These are phyloP conservation scores for Battus philenor DNA, from an alignment of 1,140 invertebrate genomes.

Conservation along the genomic window DNA sequence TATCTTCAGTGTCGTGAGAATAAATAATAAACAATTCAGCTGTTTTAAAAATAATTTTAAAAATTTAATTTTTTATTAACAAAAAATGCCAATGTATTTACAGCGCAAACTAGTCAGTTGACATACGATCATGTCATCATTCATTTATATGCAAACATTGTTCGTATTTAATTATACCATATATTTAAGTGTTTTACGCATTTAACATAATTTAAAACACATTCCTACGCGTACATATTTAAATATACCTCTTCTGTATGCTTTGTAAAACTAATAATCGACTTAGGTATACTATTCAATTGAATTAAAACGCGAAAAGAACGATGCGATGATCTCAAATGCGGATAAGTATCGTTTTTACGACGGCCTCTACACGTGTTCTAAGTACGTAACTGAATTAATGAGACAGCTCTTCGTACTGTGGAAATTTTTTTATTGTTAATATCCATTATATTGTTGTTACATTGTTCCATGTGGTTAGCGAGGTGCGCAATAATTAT, in stretches of 20 bases:
- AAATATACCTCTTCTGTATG: constrained; percentile 1
- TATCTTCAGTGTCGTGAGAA: no score
- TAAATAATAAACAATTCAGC: no score
- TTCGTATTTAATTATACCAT: constrained; percentile 4
- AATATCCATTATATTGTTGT: no score
- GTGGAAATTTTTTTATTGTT: no score
- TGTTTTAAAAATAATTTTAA: no score
- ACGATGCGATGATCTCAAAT: not conserved
- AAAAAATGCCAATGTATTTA: no score
- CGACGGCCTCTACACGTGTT: constrained; percentile 1
- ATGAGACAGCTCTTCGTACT: no score
- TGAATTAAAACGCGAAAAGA: constrained; percentile 2
- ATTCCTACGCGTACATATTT: constrained; percentile 6
- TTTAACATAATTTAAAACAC: not conserved
- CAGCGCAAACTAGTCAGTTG: no score
- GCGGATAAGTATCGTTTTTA: constrained; percentile 1
- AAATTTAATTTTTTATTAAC: no score
- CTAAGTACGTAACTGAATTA: constrained; percentile 6
- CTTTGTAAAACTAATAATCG: constrained; percentile 4
- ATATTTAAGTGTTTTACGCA: constrained; percentile 3
- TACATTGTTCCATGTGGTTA: no score
- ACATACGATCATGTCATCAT: no score
- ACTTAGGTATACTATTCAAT: not conserved
- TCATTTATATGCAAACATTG: not conserved
- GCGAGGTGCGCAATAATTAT: no score